Conservation (phyloP, 2,113 vertebrate genomes). For the Bubalus kerabau region DNA sequence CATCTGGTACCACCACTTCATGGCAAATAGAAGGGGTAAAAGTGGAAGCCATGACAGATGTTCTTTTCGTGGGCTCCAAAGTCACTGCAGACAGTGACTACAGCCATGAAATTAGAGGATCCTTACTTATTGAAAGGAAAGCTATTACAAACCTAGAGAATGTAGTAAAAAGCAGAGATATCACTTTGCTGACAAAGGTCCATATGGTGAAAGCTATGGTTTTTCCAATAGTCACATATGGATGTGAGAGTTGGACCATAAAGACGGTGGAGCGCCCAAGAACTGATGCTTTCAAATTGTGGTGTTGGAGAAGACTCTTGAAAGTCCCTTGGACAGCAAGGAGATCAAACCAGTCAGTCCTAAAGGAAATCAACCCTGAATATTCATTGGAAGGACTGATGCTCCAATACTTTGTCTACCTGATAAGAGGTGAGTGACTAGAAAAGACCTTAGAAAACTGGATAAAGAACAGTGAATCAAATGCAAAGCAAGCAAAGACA, state of each 20-base stretch:
- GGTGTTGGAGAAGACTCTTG: not conserved
- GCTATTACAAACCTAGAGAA: not conserved
- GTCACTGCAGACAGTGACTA: not conserved
- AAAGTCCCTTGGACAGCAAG: not conserved
- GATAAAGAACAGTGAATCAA: not conserved
- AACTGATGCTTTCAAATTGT: not conserved
- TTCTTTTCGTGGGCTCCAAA: not conserved
- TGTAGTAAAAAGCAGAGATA: not conserved
- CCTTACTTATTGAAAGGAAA: not conserved
- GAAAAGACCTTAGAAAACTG: not conserved
- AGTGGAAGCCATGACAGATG: not conserved
- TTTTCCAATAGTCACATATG: not conserved
- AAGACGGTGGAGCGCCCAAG: not conserved
- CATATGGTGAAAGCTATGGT: not conserved
- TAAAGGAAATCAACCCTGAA: not conserved
- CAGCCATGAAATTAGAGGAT: not conserved
- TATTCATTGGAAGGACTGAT: not conserved
- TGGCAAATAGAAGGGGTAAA: not conserved
- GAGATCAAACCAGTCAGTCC: not conserved
- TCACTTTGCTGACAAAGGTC: not conserved
- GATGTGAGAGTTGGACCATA: not conserved
- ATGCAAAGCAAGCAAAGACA: not conserved
- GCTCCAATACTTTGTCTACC: not conserved
- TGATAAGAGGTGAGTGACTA: not conserved
- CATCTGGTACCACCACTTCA: not conserved